Conservation (phyloP, 2,888 invertebrate species). For the Melangyna quadrimaculata region DNA sequence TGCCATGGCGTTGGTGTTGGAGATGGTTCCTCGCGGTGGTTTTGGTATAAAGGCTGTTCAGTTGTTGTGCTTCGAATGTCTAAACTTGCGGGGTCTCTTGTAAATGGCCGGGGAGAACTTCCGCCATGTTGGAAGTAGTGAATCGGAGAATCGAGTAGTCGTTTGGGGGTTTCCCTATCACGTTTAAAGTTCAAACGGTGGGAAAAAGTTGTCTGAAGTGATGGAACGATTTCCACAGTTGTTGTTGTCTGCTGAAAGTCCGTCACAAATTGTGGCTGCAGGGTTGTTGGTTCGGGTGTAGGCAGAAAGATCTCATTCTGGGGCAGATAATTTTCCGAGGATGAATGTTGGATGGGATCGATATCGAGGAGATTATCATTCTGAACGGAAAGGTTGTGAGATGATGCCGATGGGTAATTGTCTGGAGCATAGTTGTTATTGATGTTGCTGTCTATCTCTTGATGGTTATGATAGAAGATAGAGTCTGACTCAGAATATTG, state of each 20-base stretch:
- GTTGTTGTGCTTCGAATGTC: conserved; percentile 73
- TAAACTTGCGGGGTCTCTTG: conserved; percentile 78
- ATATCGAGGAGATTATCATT: conserved; percentile 67
- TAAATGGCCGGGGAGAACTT: conserved; percentile 82
- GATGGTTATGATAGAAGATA: conserved; percentile 78
- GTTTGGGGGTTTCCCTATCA: conserved; percentile 79
- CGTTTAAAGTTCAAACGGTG: conserved; percentile 60
- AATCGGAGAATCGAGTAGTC: conserved; percentile 84
- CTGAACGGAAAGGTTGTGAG: conserved; percentile 70
- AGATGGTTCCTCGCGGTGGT: conserved; percentile 6
- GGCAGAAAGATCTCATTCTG: conserved; percentile 47
- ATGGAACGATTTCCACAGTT: conserved; percentile 67
- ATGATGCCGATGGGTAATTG: conserved; percentile 82
- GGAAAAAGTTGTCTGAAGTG: conserved; percentile 62
- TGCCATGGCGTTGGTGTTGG: conserved; percentile 72
- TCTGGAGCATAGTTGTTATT: conserved; percentile 81
- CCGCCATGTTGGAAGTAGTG: conserved; percentile 79
- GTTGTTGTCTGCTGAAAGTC: conserved; percentile 53
- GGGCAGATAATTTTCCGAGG: conserved; percentile 56
- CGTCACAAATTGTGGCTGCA: conserved; percentile 48
- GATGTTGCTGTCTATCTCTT: conserved; percentile 57
- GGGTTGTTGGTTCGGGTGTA: conserved; percentile 50
- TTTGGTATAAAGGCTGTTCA: conserved; percentile 9
- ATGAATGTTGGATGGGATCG: conserved; percentile 56
- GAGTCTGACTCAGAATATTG: conserved; percentile 76